Base-by-base conservation (phyloP, 2,888 invertebrate species). In the Limenitis camilla region DNA sequence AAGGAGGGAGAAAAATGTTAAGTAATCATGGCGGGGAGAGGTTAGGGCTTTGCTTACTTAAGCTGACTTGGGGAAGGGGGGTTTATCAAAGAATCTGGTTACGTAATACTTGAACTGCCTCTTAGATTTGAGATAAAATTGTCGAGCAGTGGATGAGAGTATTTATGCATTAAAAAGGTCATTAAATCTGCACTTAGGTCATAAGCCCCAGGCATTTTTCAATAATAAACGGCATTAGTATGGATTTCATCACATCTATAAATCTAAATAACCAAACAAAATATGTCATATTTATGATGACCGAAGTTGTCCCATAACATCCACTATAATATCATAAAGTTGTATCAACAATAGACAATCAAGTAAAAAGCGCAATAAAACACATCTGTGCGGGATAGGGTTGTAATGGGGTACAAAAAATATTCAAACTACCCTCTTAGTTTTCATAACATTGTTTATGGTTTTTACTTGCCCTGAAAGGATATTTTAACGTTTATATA, bases 351-450 rank as follows among this genome's bases (percentile, higher is more conserved):
- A 45, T 49, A 56, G 35, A 54, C 36, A 49, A 53, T 49, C 41
- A 46, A 49, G 45, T 48, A 54, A 56, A 56, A 51, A 50, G 33
- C 36, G 5, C 32, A 44, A 51, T 56, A 56, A 54, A 56, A 56
- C 42, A 54, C 54, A 56, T 54, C 56, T 54, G 53, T 11, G 40
- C 29, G 6, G 39, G 45, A 39, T 38, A 31, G 32, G 33, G 30
- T 49, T 39, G 36, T 36, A 39, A 38, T 33, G 9, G 35, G 10
- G n/a, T 10, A 48, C 42, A 53, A 48, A 48, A 53, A 46, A 51
- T 56, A 42, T 53, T 38, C 11, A 36, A 30, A 51, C 50, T 32
- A n/a, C 30, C 5, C 36, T 53, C 33, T 35, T 44, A 41, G 5
- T 30, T 49, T 42, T 11, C 40, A 9, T 40, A 41, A 3, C 6